phyloP scores from a whole-genome alignment of 2,888 invertebrate genomes.

The Tetranychus piercei region DNA sequence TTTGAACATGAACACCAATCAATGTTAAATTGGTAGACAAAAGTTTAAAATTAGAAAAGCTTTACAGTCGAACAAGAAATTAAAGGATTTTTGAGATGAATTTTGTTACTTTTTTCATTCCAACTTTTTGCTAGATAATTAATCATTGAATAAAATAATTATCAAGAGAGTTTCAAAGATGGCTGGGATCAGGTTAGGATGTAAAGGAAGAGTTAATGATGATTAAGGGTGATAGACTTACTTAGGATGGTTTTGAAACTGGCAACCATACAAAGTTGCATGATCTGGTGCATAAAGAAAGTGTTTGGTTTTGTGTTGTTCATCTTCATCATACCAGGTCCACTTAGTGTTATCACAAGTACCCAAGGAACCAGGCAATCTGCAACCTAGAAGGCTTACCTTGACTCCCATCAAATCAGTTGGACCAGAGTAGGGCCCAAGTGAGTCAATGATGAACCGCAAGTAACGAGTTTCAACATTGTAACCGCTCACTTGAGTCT shows the following conservation, averaged over 20 bases:
- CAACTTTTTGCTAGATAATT: too few relatives aligned
- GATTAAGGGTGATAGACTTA: not conserved
- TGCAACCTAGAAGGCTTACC: not conserved
- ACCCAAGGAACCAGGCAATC: not conserved
- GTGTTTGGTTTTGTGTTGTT: not conserved
- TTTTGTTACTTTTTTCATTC: too few relatives aligned
- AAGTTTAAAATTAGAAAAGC: too few relatives aligned
- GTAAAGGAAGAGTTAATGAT: not conserved
- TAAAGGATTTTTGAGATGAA: too few relatives aligned
- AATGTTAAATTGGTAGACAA: too few relatives aligned
- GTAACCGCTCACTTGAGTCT: not conserved
- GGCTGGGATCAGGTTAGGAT: too few relatives aligned
- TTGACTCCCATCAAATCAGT: not conserved
- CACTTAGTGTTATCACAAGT: not conserved
- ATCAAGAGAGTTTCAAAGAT: too few relatives aligned
- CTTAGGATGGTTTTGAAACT: not conserved
- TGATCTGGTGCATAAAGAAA: not conserved
- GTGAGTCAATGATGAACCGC: not conserved
- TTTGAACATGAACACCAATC: too few relatives aligned
- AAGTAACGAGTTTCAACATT: not conserved
- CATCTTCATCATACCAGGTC: conserved; percentile 6
- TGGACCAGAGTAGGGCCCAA: not conserved
- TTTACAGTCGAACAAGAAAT: too few relatives aligned
- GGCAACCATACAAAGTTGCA: not conserved
- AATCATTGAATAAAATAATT: too few relatives aligned